Base-by-base conservation (phyloP, 2,797 vertebrate species). In the Menidia menidia region DNA sequence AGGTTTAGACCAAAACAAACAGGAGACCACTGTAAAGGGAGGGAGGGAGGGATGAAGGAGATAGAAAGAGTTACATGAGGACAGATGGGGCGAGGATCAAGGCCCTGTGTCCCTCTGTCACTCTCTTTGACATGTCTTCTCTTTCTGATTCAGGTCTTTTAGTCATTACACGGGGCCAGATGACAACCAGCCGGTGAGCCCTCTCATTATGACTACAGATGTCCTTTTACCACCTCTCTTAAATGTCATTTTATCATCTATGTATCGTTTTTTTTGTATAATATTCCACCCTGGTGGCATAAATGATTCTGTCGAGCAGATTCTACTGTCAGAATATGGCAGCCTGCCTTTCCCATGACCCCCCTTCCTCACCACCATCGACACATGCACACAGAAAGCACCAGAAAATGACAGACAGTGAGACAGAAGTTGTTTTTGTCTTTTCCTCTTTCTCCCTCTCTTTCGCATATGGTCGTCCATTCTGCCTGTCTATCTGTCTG, bases 341-440 rank as follows among this genome's bases (percentile, higher is more conserved):
- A 81, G 64, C 57, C 67, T 78, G 73, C 60, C 73, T 75, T 86
- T 83, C 80, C 84, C 85, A 68, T 88, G 83, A 82, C 70, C 73
- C 75, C 68, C 39, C 44, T 41, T 25, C 52, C 64, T 47, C 63
- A 12, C 57, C 73, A 53, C 54, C 51, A 39, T 64, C n/a, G 42
- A 80, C 80, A 85, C 80, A 86, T 70, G 74, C 71, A 78, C 61
- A 66, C 45, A 72, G 70, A 82, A 72, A 87, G 83, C 75, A 84
- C 33, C 76, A 82, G 78, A 78, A 87, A 77, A 83, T 72, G 82
- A 90, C 87, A 90, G 88, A 91, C 84, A 90, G 80, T 71, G 73
- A 85, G 91, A 90, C 90, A 91, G 89, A 89, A 90, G 89, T 90
- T 91, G 91, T 91, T 93, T 93, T 92, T 87, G 88, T 91, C 88